phyloP scores from a whole-genome alignment of 2,888 invertebrate genomes.

The Julus scanicus region DNA sequence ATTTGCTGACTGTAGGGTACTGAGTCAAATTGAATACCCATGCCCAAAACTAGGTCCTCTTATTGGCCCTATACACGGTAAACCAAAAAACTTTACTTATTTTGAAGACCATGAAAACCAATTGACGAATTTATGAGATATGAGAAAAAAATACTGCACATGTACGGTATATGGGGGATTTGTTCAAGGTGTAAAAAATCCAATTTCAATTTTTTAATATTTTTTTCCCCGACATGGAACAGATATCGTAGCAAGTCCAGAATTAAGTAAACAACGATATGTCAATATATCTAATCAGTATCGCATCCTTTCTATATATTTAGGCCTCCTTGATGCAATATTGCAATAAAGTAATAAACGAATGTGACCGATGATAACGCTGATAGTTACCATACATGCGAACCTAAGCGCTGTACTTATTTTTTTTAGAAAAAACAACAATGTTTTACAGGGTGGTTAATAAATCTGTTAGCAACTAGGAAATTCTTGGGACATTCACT shows the following conservation, averaged over 20 bases:
- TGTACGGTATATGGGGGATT: not conserved
- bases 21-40: too few relatives aligned
- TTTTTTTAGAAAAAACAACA: not conserved
- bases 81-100: not conserved
- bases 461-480: too few relatives aligned
- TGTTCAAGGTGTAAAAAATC: not conserved
- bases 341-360: constrained; percentile 27
- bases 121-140: not conserved
- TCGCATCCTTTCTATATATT: constrained; percentile 28
- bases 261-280: constrained; percentile 2
- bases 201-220: not conserved
- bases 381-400: not conserved
- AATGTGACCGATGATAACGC: not conserved
- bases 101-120: not conserved
- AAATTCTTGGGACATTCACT: too few relatives aligned
- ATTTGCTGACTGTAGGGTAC: too few relatives aligned
- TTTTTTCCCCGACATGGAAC: not conserved
- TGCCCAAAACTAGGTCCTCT: too few relatives aligned
- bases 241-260: not conserved
- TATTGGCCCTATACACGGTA: not conserved
- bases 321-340: constrained; percentile 14
- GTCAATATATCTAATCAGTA: constrained; percentile 24
- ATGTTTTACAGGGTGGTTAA: too few relatives aligned
- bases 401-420: not conserved
- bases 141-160: not conserved